Conservation (phyloP, 1,140 invertebrate genomes). For the Hylaeus anthracinus region DNA sequence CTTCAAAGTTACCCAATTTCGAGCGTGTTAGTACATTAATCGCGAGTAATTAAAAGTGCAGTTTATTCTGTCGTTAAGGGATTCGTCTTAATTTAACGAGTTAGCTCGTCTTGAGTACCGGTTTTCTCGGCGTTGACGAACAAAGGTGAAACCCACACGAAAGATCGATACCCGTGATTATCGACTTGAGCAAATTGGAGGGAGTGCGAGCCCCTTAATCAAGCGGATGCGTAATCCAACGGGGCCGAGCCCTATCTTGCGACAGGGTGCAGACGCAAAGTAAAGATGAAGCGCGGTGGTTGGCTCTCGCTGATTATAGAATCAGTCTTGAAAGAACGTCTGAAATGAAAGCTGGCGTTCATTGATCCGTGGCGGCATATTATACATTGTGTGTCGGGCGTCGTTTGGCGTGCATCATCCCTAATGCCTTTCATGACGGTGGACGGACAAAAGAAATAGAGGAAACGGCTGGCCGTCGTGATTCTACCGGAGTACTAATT, state of each 20-base stretch:
- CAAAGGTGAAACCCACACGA: constrained; percentile 31
- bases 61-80: constrained; percentile 22
- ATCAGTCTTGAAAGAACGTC: constrained; percentile 3
- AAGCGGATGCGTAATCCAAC: constrained; percentile 39
- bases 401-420: not conserved
- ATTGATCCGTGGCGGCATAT: constrained; percentile 11
- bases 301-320: constrained; percentile 8
- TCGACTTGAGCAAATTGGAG: constrained; percentile 45
- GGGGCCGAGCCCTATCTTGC: not conserved
- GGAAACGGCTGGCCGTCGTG: no score
- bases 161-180: constrained; percentile 47
- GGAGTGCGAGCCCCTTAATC: constrained; percentile 31
- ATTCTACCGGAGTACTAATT: not conserved
- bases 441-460: not conserved
- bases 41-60: constrained; percentile 35
- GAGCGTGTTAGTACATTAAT: constrained; percentile 10
- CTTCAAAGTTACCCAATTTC: not conserved
- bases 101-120: constrained; percentile 23
- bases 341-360: constrained; percentile 22
- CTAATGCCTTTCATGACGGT: no score
- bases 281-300: not conserved
- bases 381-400: not conserved
- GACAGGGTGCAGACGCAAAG: not conserved
- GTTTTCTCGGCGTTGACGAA: not conserved
- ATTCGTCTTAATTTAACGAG: constrained; percentile 26